Evolutionary conservation across 2,113 vertebrate genomes (phyloP), one percentile per base, ranked within the genome.

Genomic region (Elephantulus edwardii): DNA sequence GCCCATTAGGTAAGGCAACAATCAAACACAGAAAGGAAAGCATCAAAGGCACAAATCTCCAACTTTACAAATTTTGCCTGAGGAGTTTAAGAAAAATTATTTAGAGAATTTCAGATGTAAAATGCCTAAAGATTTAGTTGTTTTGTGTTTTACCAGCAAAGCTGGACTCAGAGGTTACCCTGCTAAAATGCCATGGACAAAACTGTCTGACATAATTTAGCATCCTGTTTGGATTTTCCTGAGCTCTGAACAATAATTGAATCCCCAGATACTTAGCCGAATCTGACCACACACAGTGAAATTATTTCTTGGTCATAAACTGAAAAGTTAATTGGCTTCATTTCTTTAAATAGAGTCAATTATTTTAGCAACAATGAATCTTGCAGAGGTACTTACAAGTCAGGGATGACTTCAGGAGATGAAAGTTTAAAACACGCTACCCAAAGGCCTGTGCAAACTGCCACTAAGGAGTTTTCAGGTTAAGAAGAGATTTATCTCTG

Each of bases 271-370:
- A 0, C 91, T 83, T 72, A 85, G 8, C 78, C 81, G 83, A 83
- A 90, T 95, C 94, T 94, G 95, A 91, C 95, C 96, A 93, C 93
- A 97, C 94, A 90, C 64, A 70, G 93, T 13, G 93, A 94, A 96
- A 97, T 97, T 94, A 97, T 96, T 97, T 96, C 97, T 96, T 96
- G 94, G 95, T 97, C 96, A 96, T 93, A 96, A 97, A 93, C 93
- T 19, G 93, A 93, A 83, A 96, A 94, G 93, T 95, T 96, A 95
- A 97, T 97, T 97, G 96, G 92, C 93, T 97, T 97, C 96, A 97
- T 97, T 93, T 95, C 95, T 97, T 97, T 95, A 96, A 97, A 96
- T 17, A 68, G 96, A 96, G 96, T 92, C 97, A 95, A 93, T 97
- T 97, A 97, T 74, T 94, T 93, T 95, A 96, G 95, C 3, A 75